Evolutionary conservation across 2,888 invertebrate species (phyloP), one percentile per base, ranked within the genome.

Genomic region (Metellina segmentata): DNA sequence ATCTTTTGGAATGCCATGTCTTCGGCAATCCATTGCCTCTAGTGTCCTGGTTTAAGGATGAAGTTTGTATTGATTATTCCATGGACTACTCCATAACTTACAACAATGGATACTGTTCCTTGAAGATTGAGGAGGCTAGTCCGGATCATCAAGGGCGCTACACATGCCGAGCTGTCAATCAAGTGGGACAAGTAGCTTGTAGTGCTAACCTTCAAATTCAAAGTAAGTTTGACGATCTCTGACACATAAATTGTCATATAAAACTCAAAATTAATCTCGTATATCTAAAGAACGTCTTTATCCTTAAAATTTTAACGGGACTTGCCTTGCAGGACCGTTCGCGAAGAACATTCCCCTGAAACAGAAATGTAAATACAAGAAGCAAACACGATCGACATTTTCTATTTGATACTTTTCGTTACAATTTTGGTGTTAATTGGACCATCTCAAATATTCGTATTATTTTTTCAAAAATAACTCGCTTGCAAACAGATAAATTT

Each of bases 41-140:
- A 5, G 93, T 95, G 19, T 94, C 94, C 7, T 95, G 95, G 95
- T 93, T 94, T 69, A 94, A 94, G 19, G 94, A 95, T 93, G 94
- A 94, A 82, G 93, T 93, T 2, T 93, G 93, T 34, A 92, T 93
- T n/a, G 97, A 97, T 94, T 96, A 96, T 94, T 96, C 96, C 5
- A 96, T 96, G 1, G 96, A 97, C 94, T 97, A 97, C 94, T 95
- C 96, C 93, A 97, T 97, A 93, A 97, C 97, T 20, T 97, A 97
- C 94, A 97, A 97, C 94, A 97, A 98, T 94, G 97, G 98, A 6
- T 96, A 97, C 86, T 97, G 97, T 81, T 95, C 96, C 52, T 94
- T 98, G 90, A 96, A 96, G 93, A 94, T 97, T 93, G 97, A 97
- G 83, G 96, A 96, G 94, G 96, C 97, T 5, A 95, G 96, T 90